A percentile compares a stretch with the other conserved stretches of the same genome.
Conservation (phyloP, 2,888 invertebrate genomes). For the Pseudococcus viburni region DNA sequence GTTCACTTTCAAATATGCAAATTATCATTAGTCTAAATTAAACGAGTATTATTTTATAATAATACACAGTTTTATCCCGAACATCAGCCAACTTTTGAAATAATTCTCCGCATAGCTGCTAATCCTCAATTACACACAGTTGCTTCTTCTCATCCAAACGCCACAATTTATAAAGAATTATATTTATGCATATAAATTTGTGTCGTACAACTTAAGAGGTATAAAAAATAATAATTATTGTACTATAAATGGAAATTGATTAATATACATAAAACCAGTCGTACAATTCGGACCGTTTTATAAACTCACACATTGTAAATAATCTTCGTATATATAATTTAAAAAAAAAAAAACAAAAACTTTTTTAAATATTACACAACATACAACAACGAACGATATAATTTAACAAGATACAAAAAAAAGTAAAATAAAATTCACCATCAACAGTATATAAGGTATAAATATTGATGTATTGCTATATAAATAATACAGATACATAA, state of each 20-base stretch:
- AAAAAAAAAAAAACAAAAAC: slow-evolving; percentile 57
- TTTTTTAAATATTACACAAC: slow-evolving; percentile 51
- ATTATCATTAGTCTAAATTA: not conserved
- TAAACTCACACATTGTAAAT: slow-evolving; percentile 18
- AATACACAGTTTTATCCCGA: not conserved
- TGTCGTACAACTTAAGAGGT: slow-evolving; percentile 50
- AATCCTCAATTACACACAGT: not conserved
- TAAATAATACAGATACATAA: slow-evolving; percentile 43
- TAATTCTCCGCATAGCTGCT: not conserved
- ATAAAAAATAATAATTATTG: slow-evolving; percentile 58
- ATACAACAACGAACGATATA: slow-evolving; percentile 58
- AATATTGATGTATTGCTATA: slow-evolving; percentile 33
- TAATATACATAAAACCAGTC: slow-evolving; percentile 53
- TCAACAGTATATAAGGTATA: slow-evolving; percentile 41
- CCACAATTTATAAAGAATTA: slow-evolving; percentile 24
- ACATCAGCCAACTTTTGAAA: not conserved
- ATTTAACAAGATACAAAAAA: slow-evolving; percentile 49
- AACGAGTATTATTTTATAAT: not conserved
- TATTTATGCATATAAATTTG: slow-evolving; percentile 59
- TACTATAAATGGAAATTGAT: slow-evolving; percentile 54
- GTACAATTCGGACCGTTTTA: not conserved
- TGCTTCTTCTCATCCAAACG: not conserved
- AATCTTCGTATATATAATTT: slow-evolving; percentile 10
- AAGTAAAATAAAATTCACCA: slow-evolving; percentile 42
- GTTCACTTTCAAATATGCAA: not conserved